These are phyloP conservation scores for Eucriotettix oculatus DNA, from an alignment of 2,888 invertebrate species.

Conservation along the genomic window DNA sequence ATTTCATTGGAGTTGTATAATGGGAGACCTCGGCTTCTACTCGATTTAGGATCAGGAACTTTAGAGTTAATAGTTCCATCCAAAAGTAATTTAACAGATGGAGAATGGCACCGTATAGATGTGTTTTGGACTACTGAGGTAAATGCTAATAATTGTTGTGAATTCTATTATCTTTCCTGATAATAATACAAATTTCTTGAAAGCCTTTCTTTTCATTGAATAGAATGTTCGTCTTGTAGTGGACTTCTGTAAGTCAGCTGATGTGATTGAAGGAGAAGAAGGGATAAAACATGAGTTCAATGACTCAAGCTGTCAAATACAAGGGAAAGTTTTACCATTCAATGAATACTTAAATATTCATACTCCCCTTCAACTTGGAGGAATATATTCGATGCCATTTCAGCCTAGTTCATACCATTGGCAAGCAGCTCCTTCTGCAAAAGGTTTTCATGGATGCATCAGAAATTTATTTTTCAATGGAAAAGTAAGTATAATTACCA, in stretches of 20 bases:
- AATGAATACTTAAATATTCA: slow-evolving; percentile 35
- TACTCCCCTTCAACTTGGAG: slow-evolving; percentile 36
- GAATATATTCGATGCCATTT: slow-evolving; percentile 25
- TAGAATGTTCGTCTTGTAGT: slow-evolving; percentile 31
- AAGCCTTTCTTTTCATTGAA: slow-evolving; percentile 1
- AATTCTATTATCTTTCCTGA: not conserved
- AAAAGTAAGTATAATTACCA: slow-evolving; percentile 15
- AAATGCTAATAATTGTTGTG: not conserved
- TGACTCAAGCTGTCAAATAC: slow-evolving; percentile 27
- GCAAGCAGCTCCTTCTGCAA: slow-evolving; percentile 20
- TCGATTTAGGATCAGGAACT: slow-evolving; percentile 34
- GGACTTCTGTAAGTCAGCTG: slow-evolving; percentile 28
- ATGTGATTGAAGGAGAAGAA: slow-evolving; percentile 24
- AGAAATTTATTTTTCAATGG: slow-evolving; percentile 37
- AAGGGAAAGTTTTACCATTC: slow-evolving; percentile 29
- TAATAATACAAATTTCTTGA: not conserved
- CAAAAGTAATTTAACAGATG: slow-evolving; percentile 29
- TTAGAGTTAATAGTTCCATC: slow-evolving; percentile 21
- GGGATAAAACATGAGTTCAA: slow-evolving; percentile 26
- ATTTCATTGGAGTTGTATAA: slow-evolving; percentile 33
- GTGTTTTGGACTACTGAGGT: slow-evolving; percentile 32
- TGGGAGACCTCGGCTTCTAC: slow-evolving; percentile 29
- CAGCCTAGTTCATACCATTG: slow-evolving; percentile 20
- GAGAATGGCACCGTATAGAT: slow-evolving; percentile 39
- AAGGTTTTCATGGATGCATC: slow-evolving; percentile 36